Evolutionary conservation across 2,797 vertebrate species (phyloP).

Genomic region (Rhadinocentrus ornatus): DNA sequence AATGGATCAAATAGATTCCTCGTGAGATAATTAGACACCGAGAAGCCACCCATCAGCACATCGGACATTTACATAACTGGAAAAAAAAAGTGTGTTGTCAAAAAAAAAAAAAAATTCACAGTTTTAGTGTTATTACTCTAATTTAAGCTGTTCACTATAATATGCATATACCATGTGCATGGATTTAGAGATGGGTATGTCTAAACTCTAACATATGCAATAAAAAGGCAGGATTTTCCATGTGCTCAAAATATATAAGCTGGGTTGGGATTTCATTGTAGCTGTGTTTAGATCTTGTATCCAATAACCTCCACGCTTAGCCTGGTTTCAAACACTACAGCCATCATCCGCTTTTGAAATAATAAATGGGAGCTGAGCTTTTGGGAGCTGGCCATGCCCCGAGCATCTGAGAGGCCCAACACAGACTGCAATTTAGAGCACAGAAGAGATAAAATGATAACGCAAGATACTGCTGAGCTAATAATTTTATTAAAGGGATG

Average conservation of each 20-base stretch:
- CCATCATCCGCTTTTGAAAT: slow-evolving; percentile 79
- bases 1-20: slow-evolving; percentile 85
- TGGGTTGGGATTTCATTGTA: slow-evolving; percentile 72
- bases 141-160: slow-evolving; percentile 40
- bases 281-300: slow-evolving; percentile 83
- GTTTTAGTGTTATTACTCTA: slow-evolving; percentile 42
- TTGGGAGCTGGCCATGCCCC: slow-evolving; percentile 79
- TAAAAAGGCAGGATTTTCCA: slow-evolving; percentile 61
- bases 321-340: slow-evolving; percentile 80
- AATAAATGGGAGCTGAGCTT: slow-evolving; percentile 83
- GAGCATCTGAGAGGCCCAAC: slow-evolving; percentile 79
- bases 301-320: slow-evolving; percentile 79
- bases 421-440: slow-evolving; percentile 80
- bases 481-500: slow-evolving; percentile 90
- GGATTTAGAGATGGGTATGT: slow-evolving; percentile 54
- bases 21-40: slow-evolving; percentile 85
- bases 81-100: slow-evolving; percentile 57
- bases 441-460: slow-evolving; percentile 85
- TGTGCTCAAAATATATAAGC: slow-evolving; percentile 74
- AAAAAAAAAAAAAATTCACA: slow-evolving; percentile 48
- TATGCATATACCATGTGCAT: slow-evolving; percentile 40
- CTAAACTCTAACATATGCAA: slow-evolving; percentile 47
- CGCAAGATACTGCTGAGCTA: slow-evolving; percentile 87
- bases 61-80: slow-evolving; percentile 76
- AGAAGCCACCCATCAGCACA: slow-evolving; percentile 82